Conservation (phyloP, 2,113 vertebrate species). For the Cairina moschata region DNA sequence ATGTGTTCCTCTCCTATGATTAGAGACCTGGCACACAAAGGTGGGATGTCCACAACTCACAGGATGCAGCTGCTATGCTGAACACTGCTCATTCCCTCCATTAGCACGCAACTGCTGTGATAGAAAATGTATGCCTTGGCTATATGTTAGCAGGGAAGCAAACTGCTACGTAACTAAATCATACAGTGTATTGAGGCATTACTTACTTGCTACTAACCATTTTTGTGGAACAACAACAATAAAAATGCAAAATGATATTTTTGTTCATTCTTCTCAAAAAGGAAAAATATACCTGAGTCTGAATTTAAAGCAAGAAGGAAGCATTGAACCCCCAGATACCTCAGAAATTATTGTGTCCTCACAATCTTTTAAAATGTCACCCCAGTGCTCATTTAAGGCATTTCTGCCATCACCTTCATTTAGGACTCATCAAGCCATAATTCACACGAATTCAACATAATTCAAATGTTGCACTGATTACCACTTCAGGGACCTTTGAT, state of each 20-base stretch:
- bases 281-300: not conserved
- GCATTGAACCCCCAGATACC: not conserved
- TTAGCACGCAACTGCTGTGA: not conserved
- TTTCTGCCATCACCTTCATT: not conserved
- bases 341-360: not conserved
- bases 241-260: not conserved
- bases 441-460: not conserved
- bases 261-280: not conserved
- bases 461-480: not conserved
- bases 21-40: not conserved
- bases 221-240: not conserved
- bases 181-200: not conserved
- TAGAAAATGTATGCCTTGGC: not conserved
- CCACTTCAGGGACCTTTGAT: not conserved
- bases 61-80: slow-evolving; percentile 22
- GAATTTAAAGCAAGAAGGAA: not conserved
- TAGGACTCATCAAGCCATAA: not conserved
- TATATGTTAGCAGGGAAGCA: not conserved
- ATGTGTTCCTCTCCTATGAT: not conserved
- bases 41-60: slow-evolving; percentile 5
- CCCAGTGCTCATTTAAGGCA: not conserved
- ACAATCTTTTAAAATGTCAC: not conserved
- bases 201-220: not conserved
- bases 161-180: not conserved
- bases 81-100: not conserved